Conservation (phyloP, 2,888 invertebrate species). For the Mellilla xanthometata region DNA sequence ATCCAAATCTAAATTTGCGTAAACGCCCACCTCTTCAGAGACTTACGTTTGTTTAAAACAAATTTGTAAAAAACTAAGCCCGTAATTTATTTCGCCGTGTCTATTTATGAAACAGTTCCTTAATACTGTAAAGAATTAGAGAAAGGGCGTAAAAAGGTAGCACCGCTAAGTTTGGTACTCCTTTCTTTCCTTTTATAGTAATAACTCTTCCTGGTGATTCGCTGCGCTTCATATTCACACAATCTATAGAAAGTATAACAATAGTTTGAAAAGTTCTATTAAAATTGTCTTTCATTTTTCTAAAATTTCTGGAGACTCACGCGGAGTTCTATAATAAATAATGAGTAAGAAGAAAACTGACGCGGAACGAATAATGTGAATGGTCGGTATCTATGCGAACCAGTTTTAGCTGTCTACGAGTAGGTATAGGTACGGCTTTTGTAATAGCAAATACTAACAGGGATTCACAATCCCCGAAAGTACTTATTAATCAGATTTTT, state of each 20-base stretch:
- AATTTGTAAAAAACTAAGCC: no score
- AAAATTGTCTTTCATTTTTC: background rate
- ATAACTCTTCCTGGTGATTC: constrained; percentile 42
- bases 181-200: constrained; percentile 17
- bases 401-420: no score
- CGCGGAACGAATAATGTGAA: constrained; percentile 57
- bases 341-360: background rate
- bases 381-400: constrained; percentile 53
- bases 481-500: no score
- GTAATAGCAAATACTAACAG: no score
- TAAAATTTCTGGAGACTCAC: background rate
- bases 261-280: constrained; percentile 1
- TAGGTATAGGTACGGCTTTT: no score
- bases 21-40: no score
- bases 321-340: background rate
- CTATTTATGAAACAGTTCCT: constrained; percentile 4
- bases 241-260: constrained; percentile 50
- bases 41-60: no score
- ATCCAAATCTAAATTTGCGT: no score
- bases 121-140: constrained; percentile 30
- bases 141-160: constrained; percentile 23
- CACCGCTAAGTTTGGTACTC: constrained; percentile 4
- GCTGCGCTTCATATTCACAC: constrained; percentile 11
- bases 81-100: background rate
- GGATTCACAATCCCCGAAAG: no score